Evolutionary conservation across 1,140 invertebrate species (phyloP).

Genomic region (Pachyrhynchus sulphureomaculatus): DNA sequence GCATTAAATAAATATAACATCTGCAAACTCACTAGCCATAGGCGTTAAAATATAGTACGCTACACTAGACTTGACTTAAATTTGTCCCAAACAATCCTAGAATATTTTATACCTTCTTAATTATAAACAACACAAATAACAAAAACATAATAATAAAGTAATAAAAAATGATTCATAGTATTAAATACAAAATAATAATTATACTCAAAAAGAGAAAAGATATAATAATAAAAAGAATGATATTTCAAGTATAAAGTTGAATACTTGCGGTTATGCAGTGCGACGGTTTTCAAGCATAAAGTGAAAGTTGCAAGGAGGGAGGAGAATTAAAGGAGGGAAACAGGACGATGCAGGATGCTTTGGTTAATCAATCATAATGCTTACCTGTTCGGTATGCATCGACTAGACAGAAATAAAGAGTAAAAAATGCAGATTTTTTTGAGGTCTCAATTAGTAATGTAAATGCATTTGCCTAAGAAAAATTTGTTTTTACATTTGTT

Average conservation of each 20-base stretch:
- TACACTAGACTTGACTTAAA: background rate
- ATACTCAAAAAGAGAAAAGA: background rate
- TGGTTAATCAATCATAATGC: constrained; percentile 22
- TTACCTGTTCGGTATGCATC: background rate
- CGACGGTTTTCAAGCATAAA: constrained; percentile 1
- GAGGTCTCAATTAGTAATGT: too few species aligned
- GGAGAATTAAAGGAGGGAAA: constrained; percentile 2
- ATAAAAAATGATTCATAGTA: constrained; percentile 5
- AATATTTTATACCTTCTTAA: constrained; percentile 3
- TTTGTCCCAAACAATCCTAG: background rate
- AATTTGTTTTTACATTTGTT: too few species aligned
- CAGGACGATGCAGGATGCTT: constrained; percentile 23
- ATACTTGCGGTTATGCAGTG: constrained; percentile 40
- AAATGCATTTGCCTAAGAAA: too few species aligned
- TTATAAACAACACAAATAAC: constrained; percentile 35
- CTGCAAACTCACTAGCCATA: background rate
- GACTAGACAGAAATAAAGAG: constrained; percentile 15
- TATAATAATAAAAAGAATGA: background rate
- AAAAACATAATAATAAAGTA: constrained; percentile 29
- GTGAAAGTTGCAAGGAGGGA: background rate
- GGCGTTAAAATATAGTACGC: background rate
- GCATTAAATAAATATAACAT: background rate
- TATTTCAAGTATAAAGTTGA: constrained; percentile 17
- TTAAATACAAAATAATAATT: background rate
- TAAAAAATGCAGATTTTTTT: background rate